These are phyloP conservation scores for Phenacoccus solenopsis DNA, from an alignment of 1,140 invertebrate genomes.

Conservation along the genomic window DNA sequence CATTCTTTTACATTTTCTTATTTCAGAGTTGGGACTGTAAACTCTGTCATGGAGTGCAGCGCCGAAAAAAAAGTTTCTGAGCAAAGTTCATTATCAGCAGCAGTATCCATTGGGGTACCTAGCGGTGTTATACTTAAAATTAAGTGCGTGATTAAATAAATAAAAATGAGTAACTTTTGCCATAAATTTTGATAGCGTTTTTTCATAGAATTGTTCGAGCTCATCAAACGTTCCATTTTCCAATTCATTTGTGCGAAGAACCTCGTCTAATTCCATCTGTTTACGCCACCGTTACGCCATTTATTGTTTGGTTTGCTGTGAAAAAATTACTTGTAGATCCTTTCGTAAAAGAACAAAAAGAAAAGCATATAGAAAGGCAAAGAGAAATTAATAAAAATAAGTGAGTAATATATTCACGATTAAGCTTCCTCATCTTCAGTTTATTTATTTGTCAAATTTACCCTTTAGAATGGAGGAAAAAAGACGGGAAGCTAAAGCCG, in stretches of 20 bases:
- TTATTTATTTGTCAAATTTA: conserved; percentile 15
- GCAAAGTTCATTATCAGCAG: conserved; percentile 73
- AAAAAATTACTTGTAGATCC: conserved; percentile 83
- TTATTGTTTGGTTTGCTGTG: conserved; percentile 62
- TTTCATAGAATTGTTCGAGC: conserved; percentile 59
- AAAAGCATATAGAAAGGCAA: conserved; percentile 58
- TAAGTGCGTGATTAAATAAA: conserved; percentile 46
- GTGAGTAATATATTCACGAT: conserved; percentile 29
- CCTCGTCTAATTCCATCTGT: conserved; percentile 77
- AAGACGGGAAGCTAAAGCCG: conserved; percentile 66
- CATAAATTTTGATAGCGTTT: neutral
- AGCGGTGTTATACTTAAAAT: conserved; percentile 78
- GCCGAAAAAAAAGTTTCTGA: conserved; percentile 85
- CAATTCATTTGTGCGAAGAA: conserved; percentile 82
- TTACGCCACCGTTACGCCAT: conserved; percentile 79
- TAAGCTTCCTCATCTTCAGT: neutral
- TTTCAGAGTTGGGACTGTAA: conserved; percentile 69
- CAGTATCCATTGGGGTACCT: conserved; percentile 68
- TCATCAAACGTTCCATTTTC: conserved; percentile 77
- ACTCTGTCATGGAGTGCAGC: conserved; percentile 74
- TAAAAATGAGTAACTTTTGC: neutral
- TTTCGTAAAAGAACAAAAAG: conserved; percentile 59
- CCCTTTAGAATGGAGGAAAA: conserved; percentile 54
- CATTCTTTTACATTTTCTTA: conserved; percentile 25
- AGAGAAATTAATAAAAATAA: conserved; percentile 56